phyloP scores from a whole-genome alignment of 2,797 vertebrate species.

The Peromyscus nudipes region DNA sequence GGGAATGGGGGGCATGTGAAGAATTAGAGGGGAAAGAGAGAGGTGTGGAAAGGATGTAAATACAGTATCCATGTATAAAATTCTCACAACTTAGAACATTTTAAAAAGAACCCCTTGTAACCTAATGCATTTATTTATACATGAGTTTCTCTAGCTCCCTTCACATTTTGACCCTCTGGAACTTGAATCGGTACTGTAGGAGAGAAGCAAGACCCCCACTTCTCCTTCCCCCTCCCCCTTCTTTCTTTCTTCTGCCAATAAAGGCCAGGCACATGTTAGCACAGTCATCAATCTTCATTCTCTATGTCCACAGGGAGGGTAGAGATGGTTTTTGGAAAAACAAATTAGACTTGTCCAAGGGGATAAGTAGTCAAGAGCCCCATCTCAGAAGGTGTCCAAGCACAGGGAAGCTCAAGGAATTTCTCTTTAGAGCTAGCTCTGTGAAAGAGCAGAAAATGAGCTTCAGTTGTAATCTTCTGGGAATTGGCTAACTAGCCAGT shows the following conservation, averaged over 20 bases:
- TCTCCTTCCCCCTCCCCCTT: neutral
- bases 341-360: neutral
- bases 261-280: neutral
- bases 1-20: neutral
- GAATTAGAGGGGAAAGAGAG: too few species aligned
- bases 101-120: neutral
- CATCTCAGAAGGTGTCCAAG: neutral
- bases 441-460: neutral
- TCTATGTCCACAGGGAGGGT: neutral
- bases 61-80: neutral
- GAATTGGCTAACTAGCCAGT: neutral
- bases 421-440: neutral
- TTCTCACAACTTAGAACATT: neutral
- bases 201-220: neutral
- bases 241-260: neutral
- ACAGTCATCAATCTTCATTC: neutral
- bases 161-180: neutral
- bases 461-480: neutral
- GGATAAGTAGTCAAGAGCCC: neutral
- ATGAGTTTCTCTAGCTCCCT: neutral
- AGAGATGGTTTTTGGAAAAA: constrained; percentile 43
- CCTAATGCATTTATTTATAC: neutral
- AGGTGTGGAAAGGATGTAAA: neutral
- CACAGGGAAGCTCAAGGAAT: neutral
- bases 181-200: neutral